A percentile compares a stretch with the other conserved stretches of the same genome.
phyloP scores from a whole-genome alignment of 2,888 invertebrate species.

The Andrena flavipes region DNA sequence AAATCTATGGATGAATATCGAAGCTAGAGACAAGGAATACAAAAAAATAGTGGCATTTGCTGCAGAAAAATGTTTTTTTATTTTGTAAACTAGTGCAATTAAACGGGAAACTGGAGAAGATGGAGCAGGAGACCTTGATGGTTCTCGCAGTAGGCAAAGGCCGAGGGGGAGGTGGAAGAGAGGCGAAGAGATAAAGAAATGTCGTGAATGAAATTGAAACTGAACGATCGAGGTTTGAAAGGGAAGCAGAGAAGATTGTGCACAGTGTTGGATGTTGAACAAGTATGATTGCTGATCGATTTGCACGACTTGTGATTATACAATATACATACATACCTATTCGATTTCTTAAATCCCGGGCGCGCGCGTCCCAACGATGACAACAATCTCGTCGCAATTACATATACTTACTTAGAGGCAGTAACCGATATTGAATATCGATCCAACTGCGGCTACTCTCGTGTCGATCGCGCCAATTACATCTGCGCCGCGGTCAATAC shows the following conservation, averaged over 20 bases:
- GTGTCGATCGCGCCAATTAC: slow-evolving; percentile 18
- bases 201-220: not conserved
- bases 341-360: not conserved
- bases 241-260: not conserved
- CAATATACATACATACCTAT: too few relatives aligned
- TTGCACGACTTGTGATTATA: not conserved
- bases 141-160: too few relatives aligned
- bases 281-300: not conserved
- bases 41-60: too few relatives aligned
- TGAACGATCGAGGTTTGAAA: not conserved
- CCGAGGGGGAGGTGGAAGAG: not conserved
- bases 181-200: not conserved
- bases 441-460: not conserved
- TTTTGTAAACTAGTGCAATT: too few relatives aligned
- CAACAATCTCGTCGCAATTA: not conserved
- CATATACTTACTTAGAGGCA: not conserved
- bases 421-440: slow-evolving; percentile 14
- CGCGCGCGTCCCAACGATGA: slow-evolving; percentile 1
- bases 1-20: too few relatives aligned
- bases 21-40: too few relatives aligned
- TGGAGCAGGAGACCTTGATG: too few relatives aligned
- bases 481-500: slow-evolving; percentile 8
- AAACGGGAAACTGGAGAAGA: too few relatives aligned
- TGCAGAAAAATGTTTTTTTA: too few relatives aligned
- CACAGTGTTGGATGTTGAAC: not conserved